Conservation (phyloP, 2,888 invertebrate species). For the Xestia rhomboidea region DNA sequence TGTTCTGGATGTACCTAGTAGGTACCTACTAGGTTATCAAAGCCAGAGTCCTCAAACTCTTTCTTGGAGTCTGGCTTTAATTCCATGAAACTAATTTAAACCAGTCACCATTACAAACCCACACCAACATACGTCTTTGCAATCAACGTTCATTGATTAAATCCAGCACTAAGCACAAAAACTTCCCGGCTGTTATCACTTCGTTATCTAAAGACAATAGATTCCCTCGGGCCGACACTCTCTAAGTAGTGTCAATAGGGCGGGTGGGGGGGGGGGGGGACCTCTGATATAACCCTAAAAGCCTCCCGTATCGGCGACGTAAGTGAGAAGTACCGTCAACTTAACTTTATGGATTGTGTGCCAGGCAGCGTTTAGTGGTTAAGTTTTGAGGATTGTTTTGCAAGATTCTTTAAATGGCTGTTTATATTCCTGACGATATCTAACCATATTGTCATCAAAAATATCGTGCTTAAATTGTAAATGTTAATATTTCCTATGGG, state of each 20-base stretch:
- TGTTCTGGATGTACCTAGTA: not conserved
- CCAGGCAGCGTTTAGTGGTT: not conserved
- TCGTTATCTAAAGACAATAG: conserved; percentile 60
- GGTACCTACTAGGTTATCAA: not conserved
- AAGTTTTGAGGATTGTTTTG: not conserved
- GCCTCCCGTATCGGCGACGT: conserved; percentile 52
- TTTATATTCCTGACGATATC: not conserved
- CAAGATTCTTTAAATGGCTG: not conserved
- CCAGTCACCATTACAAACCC: not conserved
- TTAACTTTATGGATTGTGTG: conserved; percentile 13
- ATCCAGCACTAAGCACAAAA: conserved; percentile 7
- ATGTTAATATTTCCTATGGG: not conserved
- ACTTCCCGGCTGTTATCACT: conserved; percentile 10
- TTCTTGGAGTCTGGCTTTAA: not conserved
- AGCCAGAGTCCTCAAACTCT: too few relatives aligned
- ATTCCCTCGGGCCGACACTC: conserved; percentile 49
- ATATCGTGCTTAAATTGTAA: not conserved
- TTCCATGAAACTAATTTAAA: not conserved
- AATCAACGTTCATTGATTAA: conserved; percentile 17
- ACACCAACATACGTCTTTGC: not conserved
- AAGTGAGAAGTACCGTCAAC: conserved; percentile 29
- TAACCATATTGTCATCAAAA: not conserved
- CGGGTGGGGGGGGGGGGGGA: not conserved
- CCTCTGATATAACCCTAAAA: conserved; percentile 63
- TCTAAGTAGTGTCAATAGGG: conserved; percentile 63